These are phyloP conservation scores for Stenurella melanura DNA, from an alignment of 2,888 invertebrate species.

Conservation along the genomic window DNA sequence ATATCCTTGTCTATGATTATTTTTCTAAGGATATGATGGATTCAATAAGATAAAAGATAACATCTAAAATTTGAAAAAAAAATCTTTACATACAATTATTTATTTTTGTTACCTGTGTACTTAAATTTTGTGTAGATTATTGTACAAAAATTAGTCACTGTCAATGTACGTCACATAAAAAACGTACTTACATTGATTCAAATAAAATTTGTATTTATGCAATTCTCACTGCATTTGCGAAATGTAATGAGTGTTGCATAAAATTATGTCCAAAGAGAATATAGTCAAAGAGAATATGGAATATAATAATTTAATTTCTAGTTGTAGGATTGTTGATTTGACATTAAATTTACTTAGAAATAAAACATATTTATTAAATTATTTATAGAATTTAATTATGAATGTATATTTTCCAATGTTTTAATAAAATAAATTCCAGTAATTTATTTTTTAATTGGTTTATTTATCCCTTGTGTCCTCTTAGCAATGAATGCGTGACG, in stretches of 20 bases:
- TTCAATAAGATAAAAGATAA: background rate
- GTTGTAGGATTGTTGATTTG: constrained; percentile 10
- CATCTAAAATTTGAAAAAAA: background rate
- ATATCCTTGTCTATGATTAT: background rate
- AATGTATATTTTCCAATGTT: constrained; percentile 36
- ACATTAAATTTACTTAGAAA: constrained; percentile 18
- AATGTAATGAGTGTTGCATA: constrained; percentile 25
- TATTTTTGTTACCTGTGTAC: background rate
- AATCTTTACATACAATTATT: background rate
- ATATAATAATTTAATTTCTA: background rate
- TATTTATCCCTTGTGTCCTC: too few species aligned
- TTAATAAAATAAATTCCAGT: constrained; percentile 18
- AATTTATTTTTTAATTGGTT: background rate
- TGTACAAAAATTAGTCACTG: background rate
- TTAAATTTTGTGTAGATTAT: background rate
- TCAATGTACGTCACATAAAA: background rate
- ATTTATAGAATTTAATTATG: constrained; percentile 25
- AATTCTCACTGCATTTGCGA: background rate
- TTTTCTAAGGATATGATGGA: background rate
- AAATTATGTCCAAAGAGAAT: constrained; percentile 23
- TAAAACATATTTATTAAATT: constrained; percentile 37
- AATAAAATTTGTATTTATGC: constrained; percentile 23
- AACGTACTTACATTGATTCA: background rate
- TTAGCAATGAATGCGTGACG: too few species aligned
- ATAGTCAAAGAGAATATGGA: constrained; percentile 15